phyloP scores from a whole-genome alignment of 1,140 invertebrate species.

The Drosophila kurseongensis region DNA sequence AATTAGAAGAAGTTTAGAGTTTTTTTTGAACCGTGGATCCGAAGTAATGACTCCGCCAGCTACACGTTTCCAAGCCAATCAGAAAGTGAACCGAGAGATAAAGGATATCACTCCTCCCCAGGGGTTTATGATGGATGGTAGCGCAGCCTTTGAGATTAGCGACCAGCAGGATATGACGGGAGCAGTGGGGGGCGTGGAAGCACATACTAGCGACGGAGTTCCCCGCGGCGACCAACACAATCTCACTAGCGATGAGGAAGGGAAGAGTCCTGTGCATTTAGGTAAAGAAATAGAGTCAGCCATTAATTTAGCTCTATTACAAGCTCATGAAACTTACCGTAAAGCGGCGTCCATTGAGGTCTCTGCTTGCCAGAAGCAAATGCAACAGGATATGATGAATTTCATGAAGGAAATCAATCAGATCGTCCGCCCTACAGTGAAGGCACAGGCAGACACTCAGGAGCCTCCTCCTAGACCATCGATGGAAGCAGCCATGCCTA shows the following conservation, averaged over 20 bases:
- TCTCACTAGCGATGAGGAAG: slow-evolving; percentile 1
- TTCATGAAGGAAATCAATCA: neutral
- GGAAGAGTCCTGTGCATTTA: neutral
- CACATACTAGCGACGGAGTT: neutral
- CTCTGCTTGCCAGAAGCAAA: neutral
- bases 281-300: slow-evolving; percentile 1
- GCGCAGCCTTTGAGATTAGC: neutral
- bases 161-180: too few relatives aligned
- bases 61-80: neutral
- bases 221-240: slow-evolving; percentile 1
- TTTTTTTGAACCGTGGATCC: neutral
- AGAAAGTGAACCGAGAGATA: neutral
- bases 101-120: neutral
- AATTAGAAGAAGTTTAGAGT: slow-evolving; percentile 1
- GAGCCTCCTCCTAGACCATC: neutral
- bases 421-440: neutral
- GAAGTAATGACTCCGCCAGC: slow-evolving; percentile 1
- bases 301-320: neutral
- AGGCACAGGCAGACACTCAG: neutral
- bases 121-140: neutral
- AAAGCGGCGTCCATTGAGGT: neutral
- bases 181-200: neutral
- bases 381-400: neutral
- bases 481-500: neutral
- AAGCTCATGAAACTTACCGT: neutral